Evolutionary conservation across 2,888 invertebrate species (phyloP), one percentile per base, ranked within the genome.

Genomic region (Melanchra persicariae): DNA sequence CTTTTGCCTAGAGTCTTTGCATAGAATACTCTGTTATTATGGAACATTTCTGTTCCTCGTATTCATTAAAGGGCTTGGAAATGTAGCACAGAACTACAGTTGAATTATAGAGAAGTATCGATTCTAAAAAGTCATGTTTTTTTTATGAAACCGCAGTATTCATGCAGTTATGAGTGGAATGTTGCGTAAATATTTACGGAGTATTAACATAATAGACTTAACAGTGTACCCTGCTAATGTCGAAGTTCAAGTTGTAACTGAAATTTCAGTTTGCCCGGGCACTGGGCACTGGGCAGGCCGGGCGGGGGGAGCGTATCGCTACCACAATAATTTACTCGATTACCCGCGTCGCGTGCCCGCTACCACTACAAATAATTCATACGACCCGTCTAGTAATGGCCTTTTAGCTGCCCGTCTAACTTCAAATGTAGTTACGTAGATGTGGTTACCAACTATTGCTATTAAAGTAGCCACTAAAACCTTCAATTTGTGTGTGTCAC

Each of bases 351-450:
- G 92, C 94, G 91, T 93, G 93, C 91, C 87, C 88, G 82, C 87
- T 84, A 85, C 87, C 88, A 86, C 90, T 89, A 93, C 94, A 93
- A 95, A 95, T 95, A 95, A 95, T 95, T 95, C 95, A 95, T 94
- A 93, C 88, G 88, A 88, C 88, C 92, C 91, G 92, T 91, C 91
- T 90, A 89, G 91, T 95, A 94, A 94, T 95, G 91, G 93, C 93
- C 94, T 95, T 95, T 95, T 95, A 94, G 94, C 93, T 92, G 92
- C 87, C 90, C 90, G 89, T 89, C 91, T 91, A 94, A 94, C 93
- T 94, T 93, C 91, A 90, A 94, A 94, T 90, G 92, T 93, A 91
- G 93, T 94, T 93, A 93, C 88, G 83, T 82, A 86, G 87, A 88
- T 91, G 91, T 86, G 87, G 90, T 88, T 87, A 90, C 90, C 89